These are phyloP conservation scores for Drosophila bipectinata DNA, from an alignment of 1,140 invertebrate genomes.

Conservation along the genomic window DNA sequence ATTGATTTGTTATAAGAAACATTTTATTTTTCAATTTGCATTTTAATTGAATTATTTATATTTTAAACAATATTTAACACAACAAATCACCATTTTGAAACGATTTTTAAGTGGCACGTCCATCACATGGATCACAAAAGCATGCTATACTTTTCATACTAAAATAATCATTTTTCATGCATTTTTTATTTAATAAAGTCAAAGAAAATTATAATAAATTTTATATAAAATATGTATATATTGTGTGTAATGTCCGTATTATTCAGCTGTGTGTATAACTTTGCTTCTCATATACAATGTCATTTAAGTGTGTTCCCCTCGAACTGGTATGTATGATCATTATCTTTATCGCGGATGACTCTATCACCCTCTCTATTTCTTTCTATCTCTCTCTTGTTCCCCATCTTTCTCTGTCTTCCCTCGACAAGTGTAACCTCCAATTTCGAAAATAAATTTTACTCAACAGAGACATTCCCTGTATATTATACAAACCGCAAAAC, in stretches of 20 bases:
- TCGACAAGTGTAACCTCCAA: conserved; percentile 22
- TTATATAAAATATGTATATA: conserved; percentile 7
- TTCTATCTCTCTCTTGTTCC: conserved; percentile 4
- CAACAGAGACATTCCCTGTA: conserved; percentile 60
- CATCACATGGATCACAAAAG: not conserved
- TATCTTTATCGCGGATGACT: conserved; percentile 55
- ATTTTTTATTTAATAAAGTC: not conserved
- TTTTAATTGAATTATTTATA: no score
- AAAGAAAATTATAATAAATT: not conserved
- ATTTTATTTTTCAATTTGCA: not conserved
- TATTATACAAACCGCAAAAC: conserved; percentile 53
- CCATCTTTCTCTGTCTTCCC: conserved; percentile 28
- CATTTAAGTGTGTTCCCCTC: conserved; percentile 77
- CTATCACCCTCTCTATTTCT: conserved; percentile 9
- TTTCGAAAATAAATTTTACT: conserved; percentile 14
- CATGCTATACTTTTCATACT: not conserved
- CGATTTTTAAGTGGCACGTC: no score
- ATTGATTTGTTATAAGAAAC: no score
- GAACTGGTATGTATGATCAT: conserved; percentile 78
- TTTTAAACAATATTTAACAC: no score
- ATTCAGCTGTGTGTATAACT: conserved; percentile 29
- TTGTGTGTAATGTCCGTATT: conserved; percentile 29
- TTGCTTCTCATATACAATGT: conserved; percentile 52
- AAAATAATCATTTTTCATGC: not conserved
- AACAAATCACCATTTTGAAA: no score